These are phyloP conservation scores for Zalophus californianus DNA, from an alignment of 2,797 vertebrate species.

Conservation along the genomic window DNA sequence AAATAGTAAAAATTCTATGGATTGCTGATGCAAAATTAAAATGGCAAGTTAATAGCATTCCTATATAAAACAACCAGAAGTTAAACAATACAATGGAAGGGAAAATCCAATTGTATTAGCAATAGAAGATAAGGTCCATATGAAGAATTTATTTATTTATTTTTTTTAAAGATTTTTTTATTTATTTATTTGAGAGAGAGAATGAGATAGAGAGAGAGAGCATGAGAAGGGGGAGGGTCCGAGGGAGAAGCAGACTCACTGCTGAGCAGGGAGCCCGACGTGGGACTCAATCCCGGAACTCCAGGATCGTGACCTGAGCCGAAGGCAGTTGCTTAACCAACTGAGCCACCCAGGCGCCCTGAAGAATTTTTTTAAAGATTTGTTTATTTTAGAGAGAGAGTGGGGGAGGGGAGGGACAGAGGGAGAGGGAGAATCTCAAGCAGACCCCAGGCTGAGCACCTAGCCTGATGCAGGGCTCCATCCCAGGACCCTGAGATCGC, in stretches of 20 bases:
- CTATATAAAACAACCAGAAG: not conserved
- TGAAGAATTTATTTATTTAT: not conserved
- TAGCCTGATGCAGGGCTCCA: not conserved
- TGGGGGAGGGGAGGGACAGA: not conserved
- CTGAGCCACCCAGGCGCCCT: too few relatives aligned
- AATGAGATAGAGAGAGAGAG: too few relatives aligned
- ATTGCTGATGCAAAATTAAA: constrained; percentile 12
- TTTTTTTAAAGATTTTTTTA: too few relatives aligned
- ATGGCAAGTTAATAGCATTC: constrained; percentile 18
- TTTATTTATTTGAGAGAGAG: too few relatives aligned
- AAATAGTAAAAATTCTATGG: constrained; percentile 13
- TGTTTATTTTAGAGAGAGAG: too few relatives aligned
- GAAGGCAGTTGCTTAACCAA: too few relatives aligned
- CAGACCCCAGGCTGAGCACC: not conserved
- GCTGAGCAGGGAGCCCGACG: too few relatives aligned
- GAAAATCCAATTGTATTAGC: not conserved
- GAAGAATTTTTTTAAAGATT: too few relatives aligned
- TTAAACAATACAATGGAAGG: constrained; percentile 27
- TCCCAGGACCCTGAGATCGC: not conserved
- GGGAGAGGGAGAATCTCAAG: not conserved
- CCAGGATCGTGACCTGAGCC: too few relatives aligned
- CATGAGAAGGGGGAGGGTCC: too few relatives aligned
- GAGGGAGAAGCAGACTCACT: too few relatives aligned
- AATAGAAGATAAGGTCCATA: not conserved
- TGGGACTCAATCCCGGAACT: too few relatives aligned